phyloP scores from a whole-genome alignment of 2,113 vertebrate genomes.

The Dasyurus viverrinus region DNA sequence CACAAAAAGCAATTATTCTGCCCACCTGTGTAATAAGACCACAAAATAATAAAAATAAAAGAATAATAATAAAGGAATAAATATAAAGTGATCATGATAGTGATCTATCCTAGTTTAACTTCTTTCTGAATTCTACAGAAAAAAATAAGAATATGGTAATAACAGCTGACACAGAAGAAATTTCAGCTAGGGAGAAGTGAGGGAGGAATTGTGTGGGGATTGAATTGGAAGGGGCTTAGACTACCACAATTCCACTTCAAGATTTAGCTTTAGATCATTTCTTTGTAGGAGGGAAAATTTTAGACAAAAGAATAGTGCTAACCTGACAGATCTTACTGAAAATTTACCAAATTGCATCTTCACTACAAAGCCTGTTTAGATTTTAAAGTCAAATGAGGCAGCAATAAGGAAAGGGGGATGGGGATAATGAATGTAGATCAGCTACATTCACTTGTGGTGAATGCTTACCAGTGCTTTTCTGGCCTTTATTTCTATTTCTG shows the following conservation, averaged over 20 bases:
- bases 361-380: constrained; percentile 4
- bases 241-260: background rate
- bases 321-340: background rate
- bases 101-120: background rate
- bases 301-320: background rate
- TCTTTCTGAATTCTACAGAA: background rate
- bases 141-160: background rate
- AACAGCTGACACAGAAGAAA: background rate
- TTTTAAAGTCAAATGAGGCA: constrained; percentile 5
- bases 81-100: background rate
- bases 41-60: background rate
- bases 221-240: background rate
- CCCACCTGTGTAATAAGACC: background rate
- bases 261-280: background rate
- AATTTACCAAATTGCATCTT: background rate
- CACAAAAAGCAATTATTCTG: background rate
- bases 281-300: background rate
- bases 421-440: background rate
- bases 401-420: background rate
- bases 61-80: background rate
- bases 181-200: background rate
- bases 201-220: background rate
- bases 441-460: background rate
- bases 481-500: background rate
- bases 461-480: background rate